Evolutionary conservation across 2,113 vertebrate species (phyloP).

Genomic region (Lichenostomus cassidix): DNA sequence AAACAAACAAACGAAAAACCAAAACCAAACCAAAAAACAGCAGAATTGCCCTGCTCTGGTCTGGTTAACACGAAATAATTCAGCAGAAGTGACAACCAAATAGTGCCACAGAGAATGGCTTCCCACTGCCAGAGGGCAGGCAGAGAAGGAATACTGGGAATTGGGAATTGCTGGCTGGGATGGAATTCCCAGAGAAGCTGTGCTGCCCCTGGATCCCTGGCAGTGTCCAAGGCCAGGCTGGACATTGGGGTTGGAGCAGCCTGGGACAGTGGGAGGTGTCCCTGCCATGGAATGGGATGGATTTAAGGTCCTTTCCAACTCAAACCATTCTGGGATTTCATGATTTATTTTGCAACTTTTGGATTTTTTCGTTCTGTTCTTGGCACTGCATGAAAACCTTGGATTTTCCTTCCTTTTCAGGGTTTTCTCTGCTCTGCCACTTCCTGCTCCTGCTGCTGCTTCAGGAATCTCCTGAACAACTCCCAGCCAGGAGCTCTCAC

Average conservation of each 20-base stretch:
- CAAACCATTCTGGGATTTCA: too few species aligned
- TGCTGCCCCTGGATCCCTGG: neutral
- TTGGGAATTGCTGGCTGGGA: neutral
- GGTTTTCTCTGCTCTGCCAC: neutral
- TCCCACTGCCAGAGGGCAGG: neutral
- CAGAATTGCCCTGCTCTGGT: neutral
- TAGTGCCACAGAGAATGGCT: neutral
- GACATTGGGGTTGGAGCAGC: neutral
- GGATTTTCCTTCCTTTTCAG: neutral
- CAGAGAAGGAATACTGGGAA: accelerated
- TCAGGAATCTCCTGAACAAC: neutral
- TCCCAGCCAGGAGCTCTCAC: neutral
- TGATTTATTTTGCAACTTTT: neutral
- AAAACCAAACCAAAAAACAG: neutral
- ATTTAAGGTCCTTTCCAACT: neutral
- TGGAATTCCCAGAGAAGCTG: neutral
- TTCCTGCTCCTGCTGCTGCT: too few species aligned
- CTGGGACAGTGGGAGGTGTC: neutral
- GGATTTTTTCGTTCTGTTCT: neutral
- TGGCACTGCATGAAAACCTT: neutral
- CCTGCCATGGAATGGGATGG: neutral
- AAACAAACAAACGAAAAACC: too few species aligned
- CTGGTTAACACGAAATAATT: too few species aligned
- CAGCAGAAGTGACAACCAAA: neutral
- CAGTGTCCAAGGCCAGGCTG: neutral